phyloP scores from a whole-genome alignment of 2,888 invertebrate genomes.

The Mythimna loreyi region DNA sequence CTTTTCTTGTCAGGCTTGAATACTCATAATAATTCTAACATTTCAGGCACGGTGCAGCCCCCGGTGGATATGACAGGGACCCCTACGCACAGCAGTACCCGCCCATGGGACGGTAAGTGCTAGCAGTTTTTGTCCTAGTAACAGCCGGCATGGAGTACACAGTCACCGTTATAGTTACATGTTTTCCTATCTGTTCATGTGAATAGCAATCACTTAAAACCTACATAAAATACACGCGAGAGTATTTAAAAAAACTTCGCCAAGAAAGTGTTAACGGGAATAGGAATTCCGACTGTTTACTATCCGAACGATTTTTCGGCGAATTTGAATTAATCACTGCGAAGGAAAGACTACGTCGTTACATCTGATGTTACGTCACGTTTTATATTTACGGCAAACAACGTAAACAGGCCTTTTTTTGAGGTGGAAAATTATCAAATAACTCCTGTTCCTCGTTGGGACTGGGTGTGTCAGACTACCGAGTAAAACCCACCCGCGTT shows the following conservation, averaged over 20 bases:
- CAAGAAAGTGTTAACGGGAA: background rate
- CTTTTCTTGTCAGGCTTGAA: background rate
- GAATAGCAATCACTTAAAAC: background rate
- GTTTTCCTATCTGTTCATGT: slow-evolving; percentile 40
- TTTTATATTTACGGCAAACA: background rate
- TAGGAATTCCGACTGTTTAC: background rate
- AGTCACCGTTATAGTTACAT: slow-evolving; percentile 15
- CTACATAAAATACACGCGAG: too few relatives aligned
- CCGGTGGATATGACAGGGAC: slow-evolving; percentile 87
- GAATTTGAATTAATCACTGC: background rate
- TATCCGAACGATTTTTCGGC: background rate
- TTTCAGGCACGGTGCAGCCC: slow-evolving; percentile 84
- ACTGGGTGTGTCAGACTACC: too few relatives aligned
- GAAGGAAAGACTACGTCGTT: background rate
- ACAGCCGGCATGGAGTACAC: slow-evolving; percentile 57
- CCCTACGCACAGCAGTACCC: slow-evolving; percentile 88
- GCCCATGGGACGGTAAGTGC: slow-evolving; percentile 87
- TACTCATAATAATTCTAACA: background rate
- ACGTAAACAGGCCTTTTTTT: background rate
- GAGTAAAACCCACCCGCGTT: too few relatives aligned
- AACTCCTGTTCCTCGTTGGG: too few relatives aligned
- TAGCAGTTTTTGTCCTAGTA: slow-evolving; percentile 21
- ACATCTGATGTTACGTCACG: background rate
- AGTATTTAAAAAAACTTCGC: background rate
- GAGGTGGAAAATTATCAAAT: too few relatives aligned